Percentiles rank a stretch among this genome's conserved stretches.
These are phyloP conservation scores for Thymallus thymallus DNA, from an alignment of 2,113 vertebrate species.

Conservation along the genomic window DNA sequence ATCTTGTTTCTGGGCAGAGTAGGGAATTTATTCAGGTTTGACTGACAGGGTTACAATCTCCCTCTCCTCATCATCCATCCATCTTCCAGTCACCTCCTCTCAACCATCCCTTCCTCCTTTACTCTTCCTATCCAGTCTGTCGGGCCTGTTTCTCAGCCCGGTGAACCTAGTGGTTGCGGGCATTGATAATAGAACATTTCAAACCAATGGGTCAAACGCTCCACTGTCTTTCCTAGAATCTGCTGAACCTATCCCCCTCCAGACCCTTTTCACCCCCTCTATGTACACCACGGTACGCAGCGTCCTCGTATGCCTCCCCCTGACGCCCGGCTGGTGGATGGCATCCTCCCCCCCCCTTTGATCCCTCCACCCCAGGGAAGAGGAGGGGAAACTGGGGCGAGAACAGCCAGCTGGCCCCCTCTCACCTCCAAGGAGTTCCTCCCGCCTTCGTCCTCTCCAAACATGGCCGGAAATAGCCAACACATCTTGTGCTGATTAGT, in stretches of 20 bases:
- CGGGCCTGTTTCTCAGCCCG: neutral
- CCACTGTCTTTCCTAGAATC: too few relatives aligned
- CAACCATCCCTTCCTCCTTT: neutral
- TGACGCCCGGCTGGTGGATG: too few relatives aligned
- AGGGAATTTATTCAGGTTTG: neutral
- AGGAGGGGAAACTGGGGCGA: neutral
- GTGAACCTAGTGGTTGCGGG: neutral
- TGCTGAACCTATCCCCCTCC: too few relatives aligned
- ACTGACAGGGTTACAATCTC: neutral
- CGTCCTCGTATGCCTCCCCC: too few relatives aligned
- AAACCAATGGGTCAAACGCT: too few relatives aligned
- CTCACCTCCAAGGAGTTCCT: slow-evolving; percentile 23
- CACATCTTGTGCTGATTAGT: slow-evolving; percentile 58
- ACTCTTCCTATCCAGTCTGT: neutral
- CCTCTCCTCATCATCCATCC: neutral
- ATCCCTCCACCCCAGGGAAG: slow-evolving; percentile 1
- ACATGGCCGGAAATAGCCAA: slow-evolving; percentile 12
- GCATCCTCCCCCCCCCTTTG: slow-evolving; percentile 5
- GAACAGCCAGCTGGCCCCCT: slow-evolving; percentile 30
- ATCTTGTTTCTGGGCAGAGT: slow-evolving; percentile 1
- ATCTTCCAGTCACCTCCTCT: neutral
- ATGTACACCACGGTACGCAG: too few relatives aligned
- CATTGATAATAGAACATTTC: too few relatives aligned
- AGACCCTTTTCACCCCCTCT: too few relatives aligned
- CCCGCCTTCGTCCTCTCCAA: slow-evolving; percentile 3